Percentiles rank a stretch among this genome's conserved stretches.
Conservation (phyloP, 2,888 invertebrate genomes). For the Cataglyphis livida region DNA sequence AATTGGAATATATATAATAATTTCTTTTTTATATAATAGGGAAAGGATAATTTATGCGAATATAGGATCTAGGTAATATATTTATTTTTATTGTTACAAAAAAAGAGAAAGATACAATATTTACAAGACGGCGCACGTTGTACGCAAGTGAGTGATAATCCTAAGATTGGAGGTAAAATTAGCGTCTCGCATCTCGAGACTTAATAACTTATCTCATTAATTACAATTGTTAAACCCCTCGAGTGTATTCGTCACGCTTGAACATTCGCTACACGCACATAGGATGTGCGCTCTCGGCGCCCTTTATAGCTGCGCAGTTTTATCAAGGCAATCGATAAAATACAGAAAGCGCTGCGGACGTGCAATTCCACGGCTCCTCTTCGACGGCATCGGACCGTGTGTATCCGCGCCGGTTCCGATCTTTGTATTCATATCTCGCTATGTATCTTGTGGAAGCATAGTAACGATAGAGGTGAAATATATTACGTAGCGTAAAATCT, state of each 20-base stretch:
- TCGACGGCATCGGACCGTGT: conserved; percentile 29
- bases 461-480: conserved; percentile 23
- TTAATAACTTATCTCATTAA: conserved; percentile 43
- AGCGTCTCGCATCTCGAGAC: conserved; percentile 30
- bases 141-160: conserved; percentile 56
- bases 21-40: not conserved
- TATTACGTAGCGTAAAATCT: conserved; percentile 1
- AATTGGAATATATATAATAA: not conserved
- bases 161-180: conserved; percentile 56
- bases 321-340: conserved; percentile 66
- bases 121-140: conserved; percentile 62
- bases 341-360: conserved; percentile 55
- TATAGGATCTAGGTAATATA: conserved; percentile 35
- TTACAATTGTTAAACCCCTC: conserved; percentile 20
- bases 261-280: not conserved
- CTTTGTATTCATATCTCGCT: conserved; percentile 20
- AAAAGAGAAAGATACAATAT: conserved; percentile 67
- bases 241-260: not conserved
- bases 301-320: conserved; percentile 37
- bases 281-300: conserved; percentile 45
- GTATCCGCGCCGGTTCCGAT: conserved; percentile 21
- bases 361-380: conserved; percentile 33
- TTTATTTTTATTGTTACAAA: conserved; percentile 70
- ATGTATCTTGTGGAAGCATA: conserved; percentile 2
- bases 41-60: not conserved